These are phyloP conservation scores for Chaetura pelagica DNA, from an alignment of 2,113 vertebrate species.

Conservation along the genomic window DNA sequence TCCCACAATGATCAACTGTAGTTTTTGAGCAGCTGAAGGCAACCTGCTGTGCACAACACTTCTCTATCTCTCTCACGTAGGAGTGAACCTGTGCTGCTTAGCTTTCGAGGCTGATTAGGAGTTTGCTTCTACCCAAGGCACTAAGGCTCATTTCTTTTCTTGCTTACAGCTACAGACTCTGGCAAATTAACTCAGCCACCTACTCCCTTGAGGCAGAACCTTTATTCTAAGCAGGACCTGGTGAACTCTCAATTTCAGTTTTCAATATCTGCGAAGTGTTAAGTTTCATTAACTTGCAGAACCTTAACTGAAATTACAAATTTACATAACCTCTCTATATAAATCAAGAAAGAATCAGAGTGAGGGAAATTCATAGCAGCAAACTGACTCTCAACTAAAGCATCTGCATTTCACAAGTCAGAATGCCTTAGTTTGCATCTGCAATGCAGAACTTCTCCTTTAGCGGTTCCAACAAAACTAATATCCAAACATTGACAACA, in stretches of 20 bases:
- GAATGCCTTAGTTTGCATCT: not conserved
- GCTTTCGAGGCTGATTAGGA: not conserved
- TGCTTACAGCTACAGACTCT: not conserved
- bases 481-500: not conserved
- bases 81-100: not conserved
- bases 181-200: not conserved
- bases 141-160: not conserved
- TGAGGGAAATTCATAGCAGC: not conserved
- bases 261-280: not conserved
- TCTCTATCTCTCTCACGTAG: not conserved
- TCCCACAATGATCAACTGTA: not conserved
- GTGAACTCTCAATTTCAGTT: not conserved
- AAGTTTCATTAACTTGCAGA: not conserved
- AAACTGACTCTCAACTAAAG: not conserved
- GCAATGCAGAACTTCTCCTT: not conserved
- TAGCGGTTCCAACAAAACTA: not conserved
- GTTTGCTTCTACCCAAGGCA: not conserved
- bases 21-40: not conserved
- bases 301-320: not conserved
- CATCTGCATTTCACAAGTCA: not conserved
- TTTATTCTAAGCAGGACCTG: not conserved
- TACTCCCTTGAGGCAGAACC: not conserved
- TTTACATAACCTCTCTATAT: not conserved
- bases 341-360: not conserved
- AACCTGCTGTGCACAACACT: not conserved